Base-by-base conservation (phyloP, 2,797 vertebrate genomes). In the Moxostoma hubbsi region DNA sequence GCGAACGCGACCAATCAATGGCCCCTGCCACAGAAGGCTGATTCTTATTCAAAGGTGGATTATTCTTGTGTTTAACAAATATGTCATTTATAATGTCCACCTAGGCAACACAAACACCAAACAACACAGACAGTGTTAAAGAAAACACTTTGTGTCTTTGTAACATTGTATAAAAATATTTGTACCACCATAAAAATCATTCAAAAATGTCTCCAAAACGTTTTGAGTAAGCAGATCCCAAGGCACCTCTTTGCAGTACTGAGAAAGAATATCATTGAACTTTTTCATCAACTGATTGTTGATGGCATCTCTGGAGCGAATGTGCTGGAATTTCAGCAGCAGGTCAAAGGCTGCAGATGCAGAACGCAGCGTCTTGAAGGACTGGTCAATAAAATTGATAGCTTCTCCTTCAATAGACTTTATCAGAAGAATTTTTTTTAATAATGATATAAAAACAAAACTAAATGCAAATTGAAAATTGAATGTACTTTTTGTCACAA, bases 181-280 rank as follows among this genome's bases (percentile, higher is more conserved):
- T 59, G 11, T 72, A 72, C 59, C 10, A 70, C 68, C 53, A 57
- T 7, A n/a, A 46, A 13, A 57, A 7, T 63, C 9, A 64, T 59
- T 73, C 7, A 51, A 45, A 62, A 24, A 18, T 12, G 6, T 54
- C 8, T 11, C 15, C 6, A 5, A 64, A 55, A 58, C 5, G 6
- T 11, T 63, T 61, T 8, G 15, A 15, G 36, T 9, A 16, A 10
- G 16, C 53, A 50, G 45, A 15, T 43, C 9, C 4, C 24, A 2
- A 18, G 8, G 53, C 84, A 99, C 98, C 97, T 99, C 98, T 94
- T 96, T 97, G 82, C 89, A 93, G 76, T 95, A 98, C 79, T 97
- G 96, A n/a, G 85, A 86, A 81, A 99, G 88, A 81, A 98, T 90
- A 63, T 96, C 94, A 7, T 90, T 91, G 76, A 97, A 96, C 74